Evolutionary conservation across 1,140 invertebrate species (phyloP).

Genomic region (Caenorhabditis latens): DNA sequence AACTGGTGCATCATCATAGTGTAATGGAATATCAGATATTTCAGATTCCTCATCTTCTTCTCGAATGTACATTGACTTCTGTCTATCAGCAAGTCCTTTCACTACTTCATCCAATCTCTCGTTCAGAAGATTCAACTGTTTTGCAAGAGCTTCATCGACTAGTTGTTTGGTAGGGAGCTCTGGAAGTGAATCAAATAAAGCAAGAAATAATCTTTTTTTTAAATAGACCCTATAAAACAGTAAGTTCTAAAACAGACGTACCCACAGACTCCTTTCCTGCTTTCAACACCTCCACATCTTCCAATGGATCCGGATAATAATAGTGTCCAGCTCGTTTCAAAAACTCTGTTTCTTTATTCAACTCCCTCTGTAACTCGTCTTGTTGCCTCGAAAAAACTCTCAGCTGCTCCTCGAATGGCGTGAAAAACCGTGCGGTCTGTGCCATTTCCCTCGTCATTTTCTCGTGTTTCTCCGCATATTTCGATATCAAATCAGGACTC

Average conservation of each 20-base stretch:
- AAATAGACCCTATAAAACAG: neutral
- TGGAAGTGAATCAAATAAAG: neutral
- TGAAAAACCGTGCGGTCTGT: neutral
- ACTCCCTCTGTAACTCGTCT: conserved; percentile 10
- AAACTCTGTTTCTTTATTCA: conserved; percentile 4
- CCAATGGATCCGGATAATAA: neutral
- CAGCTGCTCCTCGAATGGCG: neutral
- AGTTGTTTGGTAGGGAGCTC: neutral
- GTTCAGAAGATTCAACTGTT: conserved; percentile 18
- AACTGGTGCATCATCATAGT: conserved; percentile 22
- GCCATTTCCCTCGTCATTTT: neutral
- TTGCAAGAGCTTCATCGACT: conserved; percentile 17
- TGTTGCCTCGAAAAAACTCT: conserved; percentile 25
- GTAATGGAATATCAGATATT: conserved; percentile 9
- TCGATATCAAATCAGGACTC: conserved; percentile 15
- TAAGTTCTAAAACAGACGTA: neutral
- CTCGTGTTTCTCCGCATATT: conserved; percentile 25
- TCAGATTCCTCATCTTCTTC: conserved; percentile 41
- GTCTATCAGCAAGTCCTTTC: conserved; percentile 3
- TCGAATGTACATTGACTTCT: conserved; percentile 26
- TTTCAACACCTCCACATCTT: neutral
- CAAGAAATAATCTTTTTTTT: neutral
- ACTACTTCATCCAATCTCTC: conserved; percentile 26
- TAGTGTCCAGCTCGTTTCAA: conserved; percentile 17
- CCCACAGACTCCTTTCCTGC: neutral